Conservation (phyloP, 2,888 invertebrate species). For the Choristoneura rosaceana region DNA sequence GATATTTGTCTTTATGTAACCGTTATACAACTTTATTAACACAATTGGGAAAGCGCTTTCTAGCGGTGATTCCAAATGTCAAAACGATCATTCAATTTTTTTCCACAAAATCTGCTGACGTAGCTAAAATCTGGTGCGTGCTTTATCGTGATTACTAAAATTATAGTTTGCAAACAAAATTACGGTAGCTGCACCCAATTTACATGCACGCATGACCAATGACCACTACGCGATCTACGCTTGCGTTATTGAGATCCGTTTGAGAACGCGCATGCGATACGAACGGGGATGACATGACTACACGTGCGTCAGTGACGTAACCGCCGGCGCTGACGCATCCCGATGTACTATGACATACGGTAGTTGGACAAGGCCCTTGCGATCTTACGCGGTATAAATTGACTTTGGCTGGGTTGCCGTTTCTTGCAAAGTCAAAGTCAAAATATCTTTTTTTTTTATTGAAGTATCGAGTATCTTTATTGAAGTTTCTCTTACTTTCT, state of each 20-base stretch:
- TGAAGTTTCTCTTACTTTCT: too few relatives aligned
- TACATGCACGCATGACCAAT: conserved; percentile 14
- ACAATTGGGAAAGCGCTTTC: conserved; percentile 35
- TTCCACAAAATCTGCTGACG: neutral
- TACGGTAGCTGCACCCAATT: conserved; percentile 13
- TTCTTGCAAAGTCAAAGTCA: too few relatives aligned
- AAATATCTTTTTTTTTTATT: too few relatives aligned
- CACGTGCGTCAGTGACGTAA: conserved; percentile 21
- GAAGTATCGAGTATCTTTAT: too few relatives aligned
- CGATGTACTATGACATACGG: neutral
- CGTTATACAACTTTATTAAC: conserved; percentile 39
- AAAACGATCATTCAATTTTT: conserved; percentile 15
- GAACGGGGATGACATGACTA: conserved; percentile 24
- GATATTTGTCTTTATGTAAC: conserved; percentile 41
- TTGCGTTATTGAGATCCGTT: conserved; percentile 12
- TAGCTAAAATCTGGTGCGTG: neutral
- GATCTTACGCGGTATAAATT: neutral
- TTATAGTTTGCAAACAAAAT: conserved; percentile 19
- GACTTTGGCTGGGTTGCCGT: neutral
- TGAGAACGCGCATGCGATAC: conserved; percentile 3
- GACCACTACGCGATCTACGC: neutral
- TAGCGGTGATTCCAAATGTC: conserved; percentile 33
- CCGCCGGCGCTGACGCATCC: conserved; percentile 19
- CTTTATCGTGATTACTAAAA: conserved; percentile 10
- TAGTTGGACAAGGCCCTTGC: conserved; percentile 5